phyloP scores from a whole-genome alignment of 1,140 invertebrate genomes.

The Lutraria rhynchaena region DNA sequence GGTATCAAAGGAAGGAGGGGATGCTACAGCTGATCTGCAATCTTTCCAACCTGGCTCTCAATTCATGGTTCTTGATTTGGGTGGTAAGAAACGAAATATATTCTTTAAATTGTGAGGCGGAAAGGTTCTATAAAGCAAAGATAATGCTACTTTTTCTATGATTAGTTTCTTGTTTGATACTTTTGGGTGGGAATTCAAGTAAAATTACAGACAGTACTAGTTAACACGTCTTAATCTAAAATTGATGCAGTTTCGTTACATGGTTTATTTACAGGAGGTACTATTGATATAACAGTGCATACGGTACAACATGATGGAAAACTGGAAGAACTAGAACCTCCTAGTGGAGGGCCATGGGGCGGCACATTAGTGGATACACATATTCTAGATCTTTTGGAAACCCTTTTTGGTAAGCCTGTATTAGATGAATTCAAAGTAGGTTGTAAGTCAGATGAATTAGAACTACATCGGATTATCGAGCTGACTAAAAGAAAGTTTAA shows the following conservation, averaged over 20 bases:
- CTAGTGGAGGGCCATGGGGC: slow-evolving; percentile 60
- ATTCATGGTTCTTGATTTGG: slow-evolving; percentile 51
- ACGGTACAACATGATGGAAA: slow-evolving; percentile 31
- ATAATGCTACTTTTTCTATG: background rate
- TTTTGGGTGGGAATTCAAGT: background rate
- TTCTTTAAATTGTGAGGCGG: background rate
- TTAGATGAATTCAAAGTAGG: slow-evolving; percentile 30
- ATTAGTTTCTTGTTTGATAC: background rate
- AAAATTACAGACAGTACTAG: no score
- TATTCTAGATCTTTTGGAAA: slow-evolving; percentile 37
- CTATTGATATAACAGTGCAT: slow-evolving; percentile 62
- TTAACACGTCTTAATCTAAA: no score
- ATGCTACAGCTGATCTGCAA: background rate
- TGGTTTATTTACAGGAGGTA: slow-evolving; percentile 47
- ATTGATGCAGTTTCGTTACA: no score
- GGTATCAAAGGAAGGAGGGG: background rate
- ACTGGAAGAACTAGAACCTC: slow-evolving; percentile 40
- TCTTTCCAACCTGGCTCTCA: slow-evolving; percentile 20
- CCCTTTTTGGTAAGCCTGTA: slow-evolving; percentile 43
- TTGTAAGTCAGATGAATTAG: slow-evolving; percentile 39
- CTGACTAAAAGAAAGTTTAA: slow-evolving; percentile 41
- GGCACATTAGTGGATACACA: slow-evolving; percentile 57
- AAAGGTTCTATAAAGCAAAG: background rate
- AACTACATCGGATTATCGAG: slow-evolving; percentile 51
- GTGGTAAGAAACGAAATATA: slow-evolving; percentile 16